Evolutionary conservation across 2,888 invertebrate species (phyloP), one percentile per base, ranked within the genome.

Genomic region (Drosophila percnosoma): DNA sequence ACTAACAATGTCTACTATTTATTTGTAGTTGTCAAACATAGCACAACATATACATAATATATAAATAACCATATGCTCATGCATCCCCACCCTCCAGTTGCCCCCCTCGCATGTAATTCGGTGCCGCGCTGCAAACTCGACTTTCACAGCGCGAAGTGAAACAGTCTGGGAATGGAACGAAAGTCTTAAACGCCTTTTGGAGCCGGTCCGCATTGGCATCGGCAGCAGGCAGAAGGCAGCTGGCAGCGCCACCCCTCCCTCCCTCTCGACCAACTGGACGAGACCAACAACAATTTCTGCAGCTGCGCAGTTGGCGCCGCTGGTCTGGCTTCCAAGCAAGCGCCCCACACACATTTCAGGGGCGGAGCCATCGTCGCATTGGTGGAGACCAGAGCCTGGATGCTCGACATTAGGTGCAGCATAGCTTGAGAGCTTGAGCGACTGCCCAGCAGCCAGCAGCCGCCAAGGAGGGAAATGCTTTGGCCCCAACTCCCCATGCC

Each of bases 291-390:
- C 38, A 27, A 65, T 74, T 87, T 54, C 68, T 69, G 85, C 85
- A 86, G 82, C 80, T 86, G 85, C 87, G 87, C 87, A 87, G 79
- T 87, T 75, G 38, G 65, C 73, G 72, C 55, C 67, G 63, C 53
- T 52, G 57, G 64, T 81, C 80, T 78, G 83, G 83, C 80, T 75
- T 81, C 68, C 78, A 84, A 84, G 81, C 69, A 79, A 78, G 75
- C 79, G 74, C 72, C 80, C 68, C 79, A 77, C 75, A 74, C 75
- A 74, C 70, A 66, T 61, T 75, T 83, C 65, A 73, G 83, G 87
- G 87, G 87, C 87, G 87, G 87, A 87, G 87, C 80, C 87, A 83
- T 57, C 72, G 68, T 60, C 73, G 86, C 80, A 86, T 85, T 87
- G 87, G 87, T 82, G 80, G 87, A 81, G 57, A 61, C 62, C 45